Evolutionary conservation across 2,888 invertebrate genomes (phyloP).

Genomic region (Tenthredo notha): DNA sequence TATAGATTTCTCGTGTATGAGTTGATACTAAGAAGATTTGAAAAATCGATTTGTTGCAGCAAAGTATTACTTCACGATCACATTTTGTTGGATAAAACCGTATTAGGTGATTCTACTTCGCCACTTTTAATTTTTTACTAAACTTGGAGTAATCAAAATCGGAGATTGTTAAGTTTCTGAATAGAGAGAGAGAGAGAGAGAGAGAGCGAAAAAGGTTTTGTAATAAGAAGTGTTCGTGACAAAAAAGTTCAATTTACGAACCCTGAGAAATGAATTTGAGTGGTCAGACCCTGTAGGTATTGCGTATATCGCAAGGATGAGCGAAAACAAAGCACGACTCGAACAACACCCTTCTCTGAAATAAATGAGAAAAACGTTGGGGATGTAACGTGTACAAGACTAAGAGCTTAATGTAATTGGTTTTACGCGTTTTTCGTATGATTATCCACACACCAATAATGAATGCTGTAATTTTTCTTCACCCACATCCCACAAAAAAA

Average conservation of each 20-base stretch:
- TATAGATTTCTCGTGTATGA: too few species aligned
- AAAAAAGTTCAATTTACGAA: constrained; percentile 11
- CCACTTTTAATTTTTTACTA: background rate
- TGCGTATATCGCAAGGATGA: background rate
- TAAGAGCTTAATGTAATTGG: constrained; percentile 7
- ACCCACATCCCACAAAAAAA: background rate
- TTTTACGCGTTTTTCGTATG: background rate
- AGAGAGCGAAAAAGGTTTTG: background rate
- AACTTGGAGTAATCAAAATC: background rate
- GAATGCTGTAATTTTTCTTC: background rate
- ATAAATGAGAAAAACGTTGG: constrained; percentile 8
- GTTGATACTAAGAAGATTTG: too few species aligned
- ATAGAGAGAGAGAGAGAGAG: background rate
- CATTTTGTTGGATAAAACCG: too few species aligned
- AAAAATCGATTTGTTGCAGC: too few species aligned
- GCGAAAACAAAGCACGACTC: background rate
- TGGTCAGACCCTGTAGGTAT: background rate
- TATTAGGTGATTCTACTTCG: too few species aligned
- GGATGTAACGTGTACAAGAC: background rate
- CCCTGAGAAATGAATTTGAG: background rate
- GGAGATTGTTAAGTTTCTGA: background rate
- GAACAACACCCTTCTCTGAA: constrained; percentile 12
- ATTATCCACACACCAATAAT: background rate
- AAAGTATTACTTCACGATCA: too few species aligned
- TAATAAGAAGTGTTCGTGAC: background rate